Base-by-base conservation (phyloP, 2,797 vertebrate genomes). In the Anabacerthia variegaticeps region DNA sequence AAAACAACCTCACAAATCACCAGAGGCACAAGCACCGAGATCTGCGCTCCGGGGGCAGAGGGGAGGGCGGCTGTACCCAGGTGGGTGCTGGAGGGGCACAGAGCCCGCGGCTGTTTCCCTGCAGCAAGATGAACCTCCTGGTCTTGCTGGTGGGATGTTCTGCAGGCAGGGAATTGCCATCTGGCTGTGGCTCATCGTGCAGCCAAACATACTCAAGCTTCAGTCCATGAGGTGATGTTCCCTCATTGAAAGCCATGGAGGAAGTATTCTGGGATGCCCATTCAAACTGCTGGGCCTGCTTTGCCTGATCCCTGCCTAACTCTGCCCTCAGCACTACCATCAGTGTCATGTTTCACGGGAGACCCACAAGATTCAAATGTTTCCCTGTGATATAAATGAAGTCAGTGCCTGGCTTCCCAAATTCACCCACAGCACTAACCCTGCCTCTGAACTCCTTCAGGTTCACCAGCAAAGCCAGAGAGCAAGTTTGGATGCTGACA, bases 1-100 rank as follows among this genome's bases (percentile, higher is more conserved):
- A 95, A 94, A 89, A 95, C 86, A 95, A 95, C 93, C 95, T 94
- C 92, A 89, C 96, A 94, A 96, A 96, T 94, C 95, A 94, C 90
- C 89, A 89, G 96, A 95, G 96, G 85, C 81, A 80, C 71, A 37
- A 91, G 94, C n/a, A 52, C 43, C 3, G 2, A 26, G 61, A 77
- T 87, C 78, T 48, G 46, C 0, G 11, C 34, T 59, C 72, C 0
- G 0, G 62, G 68, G 59, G 17, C 6, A 2, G 51, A 49, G 63
- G 61, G 48, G 54, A 23, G 76, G 74, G 69, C 0, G 0, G 63
- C 58, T 14, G 56, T 4, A 39, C 65, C 84, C 83, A 0, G 23
- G 22, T 27, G 86, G 81, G 83, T 61, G 77, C 74, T 36, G 67
- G 26, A 69, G 37, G 69, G 56, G 55, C 1, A 1, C 82, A 27